These are phyloP conservation scores for Acromyrmex echinatior DNA, from an alignment of 1,140 invertebrate species.

Conservation along the genomic window DNA sequence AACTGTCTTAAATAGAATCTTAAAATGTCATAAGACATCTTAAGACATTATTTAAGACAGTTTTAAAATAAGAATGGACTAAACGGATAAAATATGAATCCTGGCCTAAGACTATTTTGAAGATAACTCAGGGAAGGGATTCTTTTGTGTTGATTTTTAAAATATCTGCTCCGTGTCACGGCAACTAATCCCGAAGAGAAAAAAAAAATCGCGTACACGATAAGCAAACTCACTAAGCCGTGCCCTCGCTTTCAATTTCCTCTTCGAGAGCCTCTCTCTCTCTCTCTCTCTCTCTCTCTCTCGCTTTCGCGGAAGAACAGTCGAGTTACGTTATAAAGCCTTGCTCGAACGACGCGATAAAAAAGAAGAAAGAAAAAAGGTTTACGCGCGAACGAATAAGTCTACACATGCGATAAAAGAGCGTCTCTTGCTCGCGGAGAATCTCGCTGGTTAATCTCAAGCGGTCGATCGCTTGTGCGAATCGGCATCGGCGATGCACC, in stretches of 20 bases:
- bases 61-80: no score
- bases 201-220: slow-evolving; percentile 3
- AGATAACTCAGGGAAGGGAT: not conserved
- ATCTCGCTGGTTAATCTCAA: not conserved
- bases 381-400: slow-evolving; percentile 16
- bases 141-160: not conserved
- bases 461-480: not conserved
- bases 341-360: not conserved
- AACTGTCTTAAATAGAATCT: no score
- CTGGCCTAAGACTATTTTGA: not conserved
- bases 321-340: slow-evolving; percentile 24
- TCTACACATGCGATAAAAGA: slow-evolving; percentile 12
- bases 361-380: slow-evolving; percentile 31
- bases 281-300: not conserved
- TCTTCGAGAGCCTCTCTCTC: not conserved
- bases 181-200: not conserved
- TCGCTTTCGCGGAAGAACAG: not conserved
- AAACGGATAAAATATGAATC: no score
- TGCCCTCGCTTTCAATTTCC: slow-evolving; percentile 32
- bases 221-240: not conserved
- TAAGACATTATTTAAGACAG: no score
- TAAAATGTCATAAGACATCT: no score
- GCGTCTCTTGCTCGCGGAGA: not conserved
- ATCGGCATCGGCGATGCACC: not conserved
- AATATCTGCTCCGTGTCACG: not conserved